Percentiles rank a stretch among this genome's conserved stretches.
Conservation (phyloP, 2,797 vertebrate species). For the Fundulus diaphanus region DNA sequence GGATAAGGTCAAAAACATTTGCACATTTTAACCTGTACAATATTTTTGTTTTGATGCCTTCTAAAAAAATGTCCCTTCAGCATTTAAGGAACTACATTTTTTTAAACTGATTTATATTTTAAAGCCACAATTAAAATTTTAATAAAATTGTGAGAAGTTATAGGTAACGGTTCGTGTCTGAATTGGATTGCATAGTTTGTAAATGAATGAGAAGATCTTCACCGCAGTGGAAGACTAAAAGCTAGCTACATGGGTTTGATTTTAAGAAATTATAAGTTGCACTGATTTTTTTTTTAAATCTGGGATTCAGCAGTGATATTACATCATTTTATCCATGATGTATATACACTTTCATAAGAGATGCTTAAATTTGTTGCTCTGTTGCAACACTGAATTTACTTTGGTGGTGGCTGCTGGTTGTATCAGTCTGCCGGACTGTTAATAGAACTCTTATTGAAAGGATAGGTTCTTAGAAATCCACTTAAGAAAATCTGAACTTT, state of each 20-base stretch:
- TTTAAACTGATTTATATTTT: not conserved
- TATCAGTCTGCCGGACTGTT: too few relatives aligned
- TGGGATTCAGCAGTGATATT: too few relatives aligned
- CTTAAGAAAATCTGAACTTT: too few relatives aligned
- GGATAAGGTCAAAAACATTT: too few relatives aligned
- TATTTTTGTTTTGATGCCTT: not conserved
- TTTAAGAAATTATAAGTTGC: too few relatives aligned
- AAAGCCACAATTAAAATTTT: not conserved
- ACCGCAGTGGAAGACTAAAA: not conserved
- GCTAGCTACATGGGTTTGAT: not conserved
- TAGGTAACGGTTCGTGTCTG: not conserved
- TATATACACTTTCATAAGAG: not conserved
- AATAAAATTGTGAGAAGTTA: not conserved
- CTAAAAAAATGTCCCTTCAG: not conserved
- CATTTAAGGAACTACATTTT: not conserved
- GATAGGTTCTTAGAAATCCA: too few relatives aligned
- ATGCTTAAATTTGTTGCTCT: not conserved
- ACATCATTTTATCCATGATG: not conserved
- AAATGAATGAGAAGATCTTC: not conserved
- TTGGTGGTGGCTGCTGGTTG: not conserved
- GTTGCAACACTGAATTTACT: too few relatives aligned
- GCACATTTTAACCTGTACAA: not conserved
- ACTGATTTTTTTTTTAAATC: too few relatives aligned
- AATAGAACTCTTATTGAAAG: too few relatives aligned
- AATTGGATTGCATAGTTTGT: not conserved